A percentile compares a stretch with the other conserved stretches of the same genome.
phyloP scores from a whole-genome alignment of 2,797 vertebrate species.

The Luscinia luscinia region DNA sequence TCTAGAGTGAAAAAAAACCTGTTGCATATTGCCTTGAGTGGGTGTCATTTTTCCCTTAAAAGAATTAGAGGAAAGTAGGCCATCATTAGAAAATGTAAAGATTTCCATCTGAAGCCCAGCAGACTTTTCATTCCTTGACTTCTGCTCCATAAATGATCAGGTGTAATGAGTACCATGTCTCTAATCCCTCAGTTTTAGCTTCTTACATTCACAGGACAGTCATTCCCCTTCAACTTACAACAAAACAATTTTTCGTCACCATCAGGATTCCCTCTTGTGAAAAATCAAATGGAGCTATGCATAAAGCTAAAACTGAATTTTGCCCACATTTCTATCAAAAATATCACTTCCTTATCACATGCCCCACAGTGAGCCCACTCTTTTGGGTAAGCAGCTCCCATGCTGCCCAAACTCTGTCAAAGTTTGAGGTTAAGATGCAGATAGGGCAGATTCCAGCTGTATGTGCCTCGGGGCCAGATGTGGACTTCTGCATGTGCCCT shows the following conservation, averaged over 20 bases:
- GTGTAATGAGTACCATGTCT: neutral
- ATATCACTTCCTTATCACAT: rapidly evolving
- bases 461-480: neutral
- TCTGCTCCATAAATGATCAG: neutral
- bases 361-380: neutral
- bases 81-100: neutral
- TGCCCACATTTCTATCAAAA: neutral
- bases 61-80: neutral
- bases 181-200: neutral
- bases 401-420: neutral
- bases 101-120: neutral
- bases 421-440: neutral
- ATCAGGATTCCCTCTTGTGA: neutral
- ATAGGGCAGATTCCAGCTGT: neutral
- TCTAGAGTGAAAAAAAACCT: neutral
- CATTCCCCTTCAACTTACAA: neutral
- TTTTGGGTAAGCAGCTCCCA: neutral
- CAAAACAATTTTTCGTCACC: neutral
- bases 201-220: neutral
- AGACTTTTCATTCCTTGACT: neutral
- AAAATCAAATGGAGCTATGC: neutral
- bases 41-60: neutral
- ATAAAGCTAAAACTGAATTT: neutral
- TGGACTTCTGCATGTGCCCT: neutral
- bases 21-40: neutral